Evolutionary conservation across 2,797 vertebrate genomes (phyloP).

Genomic region (Picus viridis): DNA sequence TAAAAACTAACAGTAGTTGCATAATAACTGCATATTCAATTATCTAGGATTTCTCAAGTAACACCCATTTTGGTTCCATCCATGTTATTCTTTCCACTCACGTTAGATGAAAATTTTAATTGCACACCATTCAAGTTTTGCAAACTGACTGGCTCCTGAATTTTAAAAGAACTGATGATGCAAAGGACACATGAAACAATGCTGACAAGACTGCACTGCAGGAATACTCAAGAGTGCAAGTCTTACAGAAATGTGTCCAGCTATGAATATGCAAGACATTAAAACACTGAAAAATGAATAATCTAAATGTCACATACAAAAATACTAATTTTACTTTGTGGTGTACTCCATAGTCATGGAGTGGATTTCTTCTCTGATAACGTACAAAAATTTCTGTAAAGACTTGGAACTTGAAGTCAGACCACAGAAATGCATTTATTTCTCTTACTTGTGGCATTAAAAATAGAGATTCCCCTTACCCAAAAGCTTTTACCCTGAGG

Average conservation of each 20-base stretch:
- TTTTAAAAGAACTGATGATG: neutral
- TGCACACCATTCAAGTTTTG: neutral
- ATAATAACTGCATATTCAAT: neutral
- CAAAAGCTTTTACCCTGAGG: constrained; percentile 61
- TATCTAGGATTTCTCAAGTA: constrained; percentile 30
- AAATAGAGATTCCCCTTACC: constrained; percentile 68
- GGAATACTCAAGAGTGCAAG: neutral
- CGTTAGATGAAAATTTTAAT: neutral
- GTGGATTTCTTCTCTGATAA: neutral
- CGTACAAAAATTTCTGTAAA: neutral
- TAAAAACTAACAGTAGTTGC: neutral
- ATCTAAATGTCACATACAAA: neutral
- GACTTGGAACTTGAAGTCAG: neutral
- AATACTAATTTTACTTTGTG: neutral
- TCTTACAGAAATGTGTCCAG: neutral
- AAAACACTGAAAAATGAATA: neutral
- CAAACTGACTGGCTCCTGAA: neutral
- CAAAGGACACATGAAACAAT: neutral
- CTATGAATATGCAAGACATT: neutral
- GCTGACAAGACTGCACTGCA: neutral
- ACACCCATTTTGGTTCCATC: neutral
- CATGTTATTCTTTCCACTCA: neutral
- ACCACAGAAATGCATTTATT: neutral
- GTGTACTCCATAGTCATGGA: neutral
- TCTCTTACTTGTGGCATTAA: neutral